Evolutionary conservation across 2,797 vertebrate genomes (phyloP), one percentile per base, ranked within the genome.

Genomic region (Lithobates pipiens): DNA sequence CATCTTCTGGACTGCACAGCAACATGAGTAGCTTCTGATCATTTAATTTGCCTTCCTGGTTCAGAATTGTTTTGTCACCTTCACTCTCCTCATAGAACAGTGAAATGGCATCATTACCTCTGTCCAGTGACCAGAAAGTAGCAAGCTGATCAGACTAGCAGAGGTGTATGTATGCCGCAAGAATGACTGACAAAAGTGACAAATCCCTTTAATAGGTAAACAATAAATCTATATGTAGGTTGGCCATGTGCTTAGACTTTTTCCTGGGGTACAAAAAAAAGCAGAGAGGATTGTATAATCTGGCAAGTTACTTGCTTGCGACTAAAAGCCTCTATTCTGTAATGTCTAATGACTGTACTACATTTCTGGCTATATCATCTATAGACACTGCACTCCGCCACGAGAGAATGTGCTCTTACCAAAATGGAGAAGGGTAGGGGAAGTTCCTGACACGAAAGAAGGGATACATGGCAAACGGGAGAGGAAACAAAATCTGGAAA

Each of bases 401-500:
- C 83, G 89, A 93, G 87, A 94, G 92, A 91, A 92, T 91, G 82
- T 94, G 91, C 92, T 94, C 95, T 95, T 95, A 95, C 94, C 95
- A 95, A 95, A 94, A 95, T 94, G 95, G 93, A 95, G 95, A 93
- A 95, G 91, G 94, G 94, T 92, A 94, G 93, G 93, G 92, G 93
- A 95, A 94, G 92, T 92, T 95, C 93, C 95, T 94, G 93, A 95
- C 92, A 95, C 93, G 94, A 95, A 94, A 95, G 94, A 94, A 95
- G 94, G 94, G 92, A 94, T 95, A 95, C 94, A 95, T 94, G 95
- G 94, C 95, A 95, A 95, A 95, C 94, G 95, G 95, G 95, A 94
- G 94, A 95, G 95, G 94, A 95, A 95, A 95, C 93, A 95, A 95
- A 95, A 95, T 95, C 95, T 95, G 94, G 94, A 95, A 95, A 95